Evolutionary conservation across 2,888 invertebrate genomes (phyloP).

Genomic region (Mayetiola destructor): DNA sequence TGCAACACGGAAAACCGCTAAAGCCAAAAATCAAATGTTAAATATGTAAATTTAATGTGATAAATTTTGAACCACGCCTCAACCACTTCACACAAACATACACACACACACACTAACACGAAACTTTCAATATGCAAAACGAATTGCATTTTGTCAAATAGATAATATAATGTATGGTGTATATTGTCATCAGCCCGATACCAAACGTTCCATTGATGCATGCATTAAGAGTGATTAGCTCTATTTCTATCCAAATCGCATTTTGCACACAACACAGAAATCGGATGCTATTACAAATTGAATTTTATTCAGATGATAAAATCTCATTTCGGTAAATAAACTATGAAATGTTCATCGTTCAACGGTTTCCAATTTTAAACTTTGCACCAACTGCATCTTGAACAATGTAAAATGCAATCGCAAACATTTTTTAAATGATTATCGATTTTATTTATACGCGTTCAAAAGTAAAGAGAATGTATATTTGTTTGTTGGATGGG

Average conservation of each 20-base stretch:
- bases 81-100: constrained; percentile 7
- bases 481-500: too few species aligned
- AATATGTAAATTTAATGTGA: constrained; percentile 13
- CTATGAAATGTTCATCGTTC: not conserved
- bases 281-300: not conserved
- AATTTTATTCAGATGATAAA: too few species aligned
- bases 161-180: too few species aligned
- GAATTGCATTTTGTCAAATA: not conserved
- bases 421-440: not conserved
- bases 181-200: too few species aligned
- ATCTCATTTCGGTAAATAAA: not conserved
- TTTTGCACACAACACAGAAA: not conserved
- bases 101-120: constrained; percentile 3
- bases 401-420: not conserved
- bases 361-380: not conserved
- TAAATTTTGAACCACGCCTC: constrained; percentile 13
- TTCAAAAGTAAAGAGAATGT: too few species aligned
- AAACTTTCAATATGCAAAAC: not conserved
- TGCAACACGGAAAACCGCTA: not conserved
- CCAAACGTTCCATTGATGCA: too few species aligned
- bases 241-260: not conserved
- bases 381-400: not conserved
- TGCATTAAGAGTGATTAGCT: not conserved
- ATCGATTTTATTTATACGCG: too few species aligned
- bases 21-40: not conserved